Evolutionary conservation across 2,113 vertebrate species (phyloP).

Genomic region (Pavo muticus): DNA sequence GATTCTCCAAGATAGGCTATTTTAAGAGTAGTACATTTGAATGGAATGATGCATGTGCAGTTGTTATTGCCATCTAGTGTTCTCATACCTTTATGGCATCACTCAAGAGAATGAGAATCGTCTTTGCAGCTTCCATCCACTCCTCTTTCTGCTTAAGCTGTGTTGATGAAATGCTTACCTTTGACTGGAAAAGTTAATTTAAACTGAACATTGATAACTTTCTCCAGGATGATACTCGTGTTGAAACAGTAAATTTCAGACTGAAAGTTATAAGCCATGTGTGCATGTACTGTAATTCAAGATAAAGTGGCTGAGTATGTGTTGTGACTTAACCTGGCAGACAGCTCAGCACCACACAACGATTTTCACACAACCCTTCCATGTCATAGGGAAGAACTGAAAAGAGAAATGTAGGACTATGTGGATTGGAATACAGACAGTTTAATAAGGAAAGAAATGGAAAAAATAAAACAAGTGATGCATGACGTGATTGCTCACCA

Average conservation of each 20-base stretch:
- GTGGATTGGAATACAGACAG: not conserved
- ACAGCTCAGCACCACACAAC: not conserved
- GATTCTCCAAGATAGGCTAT: not conserved
- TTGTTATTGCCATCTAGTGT: constrained; percentile 69
- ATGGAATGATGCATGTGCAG: not conserved
- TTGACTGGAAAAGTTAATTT: not conserved
- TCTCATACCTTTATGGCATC: constrained; percentile 30
- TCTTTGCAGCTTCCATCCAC: not conserved
- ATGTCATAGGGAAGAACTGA: not conserved
- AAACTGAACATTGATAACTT: not conserved
- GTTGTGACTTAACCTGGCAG: not conserved
- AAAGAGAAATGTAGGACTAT: not conserved
- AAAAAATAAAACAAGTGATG: not conserved
- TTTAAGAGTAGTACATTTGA: not conserved
- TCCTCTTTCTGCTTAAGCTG: not conserved
- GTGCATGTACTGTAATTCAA: not conserved
- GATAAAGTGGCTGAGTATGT: not conserved
- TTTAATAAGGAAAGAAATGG: not conserved
- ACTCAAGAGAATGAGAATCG: not conserved
- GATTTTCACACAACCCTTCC: not conserved
- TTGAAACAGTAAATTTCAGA: not conserved
- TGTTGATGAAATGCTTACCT: not conserved
- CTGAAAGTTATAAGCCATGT: not conserved
- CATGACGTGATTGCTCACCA: no score
- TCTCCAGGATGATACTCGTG: not conserved